Evolutionary conservation across 2,888 invertebrate species (phyloP).

Genomic region (Halictus ligatus): DNA sequence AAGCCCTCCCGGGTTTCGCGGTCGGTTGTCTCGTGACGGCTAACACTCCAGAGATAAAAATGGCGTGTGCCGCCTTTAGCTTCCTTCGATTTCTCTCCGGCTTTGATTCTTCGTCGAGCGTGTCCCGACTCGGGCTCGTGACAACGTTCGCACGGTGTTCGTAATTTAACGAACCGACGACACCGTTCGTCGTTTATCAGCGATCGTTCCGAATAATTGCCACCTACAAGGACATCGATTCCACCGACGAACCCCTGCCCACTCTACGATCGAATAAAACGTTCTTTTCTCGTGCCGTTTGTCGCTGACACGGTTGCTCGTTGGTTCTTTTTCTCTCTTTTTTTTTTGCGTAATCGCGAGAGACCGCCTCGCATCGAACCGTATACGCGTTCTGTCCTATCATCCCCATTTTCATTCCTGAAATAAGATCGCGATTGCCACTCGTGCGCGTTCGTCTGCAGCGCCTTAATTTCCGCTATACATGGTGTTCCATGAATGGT

Average conservation of each 20-base stretch:
- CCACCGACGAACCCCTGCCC: conserved; percentile 24
- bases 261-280: conserved; percentile 35
- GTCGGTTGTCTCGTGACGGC: conserved; percentile 65
- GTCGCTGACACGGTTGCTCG: conserved; percentile 13
- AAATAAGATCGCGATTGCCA: neutral
- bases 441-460: conserved; percentile 25
- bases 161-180: neutral
- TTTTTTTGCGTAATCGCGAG: neutral
- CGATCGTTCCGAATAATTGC: neutral
- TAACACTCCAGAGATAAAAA: conserved; percentile 77
- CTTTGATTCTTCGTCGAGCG: conserved; percentile 16
- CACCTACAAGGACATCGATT: conserved; percentile 49
- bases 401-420: neutral
- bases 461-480: conserved; percentile 62
- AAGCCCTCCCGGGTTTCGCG: conserved; percentile 42
- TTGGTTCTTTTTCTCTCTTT: neutral
- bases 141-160: conserved; percentile 12
- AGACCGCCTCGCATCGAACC: neutral
- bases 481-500: conserved; percentile 60
- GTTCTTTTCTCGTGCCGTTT: conserved; percentile 12
- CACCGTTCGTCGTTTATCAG: conserved; percentile 22
- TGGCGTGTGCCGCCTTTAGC: conserved; percentile 76
- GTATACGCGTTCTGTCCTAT: neutral
- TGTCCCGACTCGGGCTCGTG: neutral
- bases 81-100: conserved; percentile 45